Conservation (phyloP, 2,113 vertebrate species). For the Aramus guarauna region DNA sequence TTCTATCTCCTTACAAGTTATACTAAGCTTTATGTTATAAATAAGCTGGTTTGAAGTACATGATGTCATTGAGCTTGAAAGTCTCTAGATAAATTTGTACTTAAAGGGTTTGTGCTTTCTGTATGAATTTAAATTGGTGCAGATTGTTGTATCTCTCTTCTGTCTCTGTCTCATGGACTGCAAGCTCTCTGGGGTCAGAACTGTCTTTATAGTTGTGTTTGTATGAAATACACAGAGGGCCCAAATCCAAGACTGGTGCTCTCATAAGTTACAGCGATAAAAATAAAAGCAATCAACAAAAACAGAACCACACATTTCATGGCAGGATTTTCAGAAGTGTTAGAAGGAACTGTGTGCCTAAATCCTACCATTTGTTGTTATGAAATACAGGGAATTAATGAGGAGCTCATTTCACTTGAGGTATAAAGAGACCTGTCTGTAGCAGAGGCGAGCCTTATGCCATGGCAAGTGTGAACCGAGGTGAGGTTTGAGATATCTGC, state of each 20-base stretch:
- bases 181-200: neutral
- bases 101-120: conserved; percentile 34
- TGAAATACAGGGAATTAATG: neutral
- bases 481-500: neutral
- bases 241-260: neutral
- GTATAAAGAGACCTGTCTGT: neutral
- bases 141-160: conserved; percentile 1
- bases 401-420: neutral
- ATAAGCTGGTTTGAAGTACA: conserved; percentile 54
- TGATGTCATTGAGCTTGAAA: conserved; percentile 61
- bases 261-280: neutral
- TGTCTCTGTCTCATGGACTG: neutral
- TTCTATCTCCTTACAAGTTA: conserved; percentile 54
- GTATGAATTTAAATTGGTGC: conserved; percentile 35
- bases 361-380: neutral
- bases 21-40: conserved; percentile 63
- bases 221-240: neutral
- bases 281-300: neutral
- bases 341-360: neutral
- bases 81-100: conserved; percentile 52
- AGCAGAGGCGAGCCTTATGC: neutral
- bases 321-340: neutral
- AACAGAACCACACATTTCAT: neutral
- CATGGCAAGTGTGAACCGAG: neutral
- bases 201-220: neutral